Percentiles rank a stretch among this genome's conserved stretches.
Conservation (phyloP, 1,140 invertebrate species). For the Trichomalopsis sarcophagae region DNA sequence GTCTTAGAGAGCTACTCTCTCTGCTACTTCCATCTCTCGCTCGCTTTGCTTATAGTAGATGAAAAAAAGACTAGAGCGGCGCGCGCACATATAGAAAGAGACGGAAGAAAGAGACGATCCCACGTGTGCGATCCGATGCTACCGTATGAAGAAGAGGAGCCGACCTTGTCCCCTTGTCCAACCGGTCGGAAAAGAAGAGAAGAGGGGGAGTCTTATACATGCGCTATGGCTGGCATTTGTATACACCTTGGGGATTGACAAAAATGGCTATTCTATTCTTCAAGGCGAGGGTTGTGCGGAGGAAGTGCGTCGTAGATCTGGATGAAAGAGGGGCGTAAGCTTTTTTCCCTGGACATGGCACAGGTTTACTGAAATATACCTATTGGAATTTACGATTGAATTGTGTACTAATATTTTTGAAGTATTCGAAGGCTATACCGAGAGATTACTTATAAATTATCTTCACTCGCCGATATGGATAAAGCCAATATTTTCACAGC, state of each 20-base stretch:
- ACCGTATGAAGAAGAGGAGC: constrained; percentile 35
- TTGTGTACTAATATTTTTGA: too few species aligned
- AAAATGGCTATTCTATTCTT: constrained; percentile 14
- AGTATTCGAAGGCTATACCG: too few species aligned
- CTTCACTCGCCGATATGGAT: too few species aligned
- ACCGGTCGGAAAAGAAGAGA: constrained; percentile 14
- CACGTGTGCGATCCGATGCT: constrained; percentile 33
- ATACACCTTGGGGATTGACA: constrained; percentile 26
- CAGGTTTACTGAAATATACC: constrained; percentile 8
- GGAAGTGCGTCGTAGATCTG: not conserved
- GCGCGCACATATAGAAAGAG: not conserved
- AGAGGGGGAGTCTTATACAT: not conserved
- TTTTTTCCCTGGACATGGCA: not conserved
- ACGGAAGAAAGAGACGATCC: constrained; percentile 21
- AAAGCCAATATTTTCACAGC: too few species aligned
- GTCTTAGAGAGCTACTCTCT: not conserved
- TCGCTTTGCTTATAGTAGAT: constrained; percentile 19
- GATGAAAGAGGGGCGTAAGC: not conserved
- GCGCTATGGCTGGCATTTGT: constrained; percentile 11
- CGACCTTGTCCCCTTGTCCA: constrained; percentile 34
- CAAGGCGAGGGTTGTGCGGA: not conserved
- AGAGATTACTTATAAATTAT: too few species aligned
- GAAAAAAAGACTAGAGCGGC: constrained; percentile 8
- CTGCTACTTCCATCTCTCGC: constrained; percentile 13
- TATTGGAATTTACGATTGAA: too few species aligned